Conservation (phyloP, 2,797 vertebrate genomes). For the Clarias pachynema region DNA sequence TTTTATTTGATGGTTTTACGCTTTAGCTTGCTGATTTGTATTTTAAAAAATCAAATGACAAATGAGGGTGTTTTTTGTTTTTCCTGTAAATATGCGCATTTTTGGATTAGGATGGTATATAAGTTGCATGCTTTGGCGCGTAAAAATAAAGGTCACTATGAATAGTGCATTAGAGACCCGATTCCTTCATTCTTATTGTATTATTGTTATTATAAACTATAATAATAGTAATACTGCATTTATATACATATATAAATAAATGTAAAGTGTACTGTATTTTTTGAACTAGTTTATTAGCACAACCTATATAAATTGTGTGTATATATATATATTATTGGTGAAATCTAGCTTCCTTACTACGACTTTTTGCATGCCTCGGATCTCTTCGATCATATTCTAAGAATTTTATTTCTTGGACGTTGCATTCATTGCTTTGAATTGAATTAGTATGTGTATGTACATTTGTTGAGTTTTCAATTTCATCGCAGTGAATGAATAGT, state of each 20-base stretch:
- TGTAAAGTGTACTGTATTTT: no score
- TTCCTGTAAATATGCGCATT: constrained; percentile 44
- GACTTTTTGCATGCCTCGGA: neutral
- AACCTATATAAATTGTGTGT: neutral
- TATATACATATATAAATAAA: no score
- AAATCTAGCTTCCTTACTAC: neutral
- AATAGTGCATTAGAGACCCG: no score
- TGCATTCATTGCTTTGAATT: neutral
- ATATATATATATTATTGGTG: neutral
- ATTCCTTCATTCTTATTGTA: neutral
- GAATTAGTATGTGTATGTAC: neutral
- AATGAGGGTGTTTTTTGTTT: neutral
- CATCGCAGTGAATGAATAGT: neutral
- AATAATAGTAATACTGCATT: neutral
- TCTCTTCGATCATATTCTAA: neutral
- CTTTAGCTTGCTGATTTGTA: neutral
- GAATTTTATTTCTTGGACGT: neutral
- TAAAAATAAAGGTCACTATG: neutral
- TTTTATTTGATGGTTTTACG: neutral
- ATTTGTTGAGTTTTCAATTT: neutral
- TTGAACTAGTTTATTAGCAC: no score
- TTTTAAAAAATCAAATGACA: neutral
- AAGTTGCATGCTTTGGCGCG: neutral
- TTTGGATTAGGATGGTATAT: constrained; percentile 42
- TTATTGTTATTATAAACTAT: neutral